Evolutionary conservation across 2,113 vertebrate genomes (phyloP).

Genomic region (Rostratula benghalensis): DNA sequence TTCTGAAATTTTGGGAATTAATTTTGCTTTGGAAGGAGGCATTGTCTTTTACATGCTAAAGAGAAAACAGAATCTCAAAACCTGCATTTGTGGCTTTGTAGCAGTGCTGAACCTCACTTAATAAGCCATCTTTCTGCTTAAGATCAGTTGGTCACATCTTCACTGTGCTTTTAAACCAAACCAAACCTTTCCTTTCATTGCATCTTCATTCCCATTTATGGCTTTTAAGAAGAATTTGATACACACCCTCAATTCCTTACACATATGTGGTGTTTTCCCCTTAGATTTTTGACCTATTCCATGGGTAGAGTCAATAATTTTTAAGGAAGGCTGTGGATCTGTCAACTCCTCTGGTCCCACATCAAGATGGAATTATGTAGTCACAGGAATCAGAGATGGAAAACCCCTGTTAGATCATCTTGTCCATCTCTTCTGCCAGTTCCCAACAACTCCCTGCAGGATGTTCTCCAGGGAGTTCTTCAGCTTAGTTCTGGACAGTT

Average conservation of each 20-base stretch:
- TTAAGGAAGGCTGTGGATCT: not conserved
- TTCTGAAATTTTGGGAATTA: not conserved
- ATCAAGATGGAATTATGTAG: not conserved
- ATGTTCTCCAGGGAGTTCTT: not conserved
- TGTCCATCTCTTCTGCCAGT: conserved; percentile 40
- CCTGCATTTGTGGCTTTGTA: not conserved
- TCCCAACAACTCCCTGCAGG: not conserved
- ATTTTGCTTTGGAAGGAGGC: not conserved
- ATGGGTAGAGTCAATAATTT: not conserved
- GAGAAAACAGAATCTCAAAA: not conserved
- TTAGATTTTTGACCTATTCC: not conserved
- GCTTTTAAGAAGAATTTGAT: not conserved
- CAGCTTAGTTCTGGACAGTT: not conserved
- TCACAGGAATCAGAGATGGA: conserved; percentile 12
- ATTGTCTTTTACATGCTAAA: not conserved
- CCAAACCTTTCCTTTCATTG: not conserved
- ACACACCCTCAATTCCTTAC: not conserved
- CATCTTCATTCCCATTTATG: not conserved
- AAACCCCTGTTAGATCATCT: conserved; percentile 28
- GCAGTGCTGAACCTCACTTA: not conserved
- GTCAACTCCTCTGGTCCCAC: not conserved
- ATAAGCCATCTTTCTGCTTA: not conserved
- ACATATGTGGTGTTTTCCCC: not conserved
- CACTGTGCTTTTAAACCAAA: not conserved
- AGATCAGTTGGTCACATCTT: not conserved